These are phyloP conservation scores for Spodoptera litura DNA, from an alignment of 1,140 invertebrate species.

Conservation along the genomic window DNA sequence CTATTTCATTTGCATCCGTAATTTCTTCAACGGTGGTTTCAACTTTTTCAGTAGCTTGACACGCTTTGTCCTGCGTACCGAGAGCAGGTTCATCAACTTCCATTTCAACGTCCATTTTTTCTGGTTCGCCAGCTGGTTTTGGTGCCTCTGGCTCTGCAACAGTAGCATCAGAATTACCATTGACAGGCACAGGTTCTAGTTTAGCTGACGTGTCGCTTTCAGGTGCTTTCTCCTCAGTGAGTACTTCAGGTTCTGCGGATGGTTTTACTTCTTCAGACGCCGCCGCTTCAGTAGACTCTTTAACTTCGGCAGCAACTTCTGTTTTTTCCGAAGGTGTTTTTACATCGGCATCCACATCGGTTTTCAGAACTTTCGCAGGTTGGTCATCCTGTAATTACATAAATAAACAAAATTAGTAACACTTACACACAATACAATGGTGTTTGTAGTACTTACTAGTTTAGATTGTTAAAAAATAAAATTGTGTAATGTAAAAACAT, in stretches of 20 bases:
- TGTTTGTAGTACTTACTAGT: no score
- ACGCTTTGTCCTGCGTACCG: constrained; percentile 15
- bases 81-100: constrained; percentile 39
- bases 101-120: constrained; percentile 75
- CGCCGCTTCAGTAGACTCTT: not conserved
- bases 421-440: no score
- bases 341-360: constrained; percentile 67
- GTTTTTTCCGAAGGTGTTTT: constrained; percentile 58
- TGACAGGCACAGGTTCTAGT: not conserved
- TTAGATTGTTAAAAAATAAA: no score
- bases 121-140: constrained; percentile 51
- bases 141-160: constrained; percentile 54
- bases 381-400: constrained; percentile 69
- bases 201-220: not conserved
- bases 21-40: constrained; percentile 66
- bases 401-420: no score
- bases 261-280: not conserved
- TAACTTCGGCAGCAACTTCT: constrained; percentile 29
- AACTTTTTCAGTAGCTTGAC: constrained; percentile 33
- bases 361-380: constrained; percentile 78
- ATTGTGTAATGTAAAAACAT: no score
- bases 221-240: not conserved
- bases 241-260: not conserved
- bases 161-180: constrained; percentile 39
- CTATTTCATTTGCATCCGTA: constrained; percentile 60